Evolutionary conservation across 2,888 invertebrate genomes (phyloP), one percentile per base, ranked within the genome.

Genomic region (Smittia sp.): DNA sequence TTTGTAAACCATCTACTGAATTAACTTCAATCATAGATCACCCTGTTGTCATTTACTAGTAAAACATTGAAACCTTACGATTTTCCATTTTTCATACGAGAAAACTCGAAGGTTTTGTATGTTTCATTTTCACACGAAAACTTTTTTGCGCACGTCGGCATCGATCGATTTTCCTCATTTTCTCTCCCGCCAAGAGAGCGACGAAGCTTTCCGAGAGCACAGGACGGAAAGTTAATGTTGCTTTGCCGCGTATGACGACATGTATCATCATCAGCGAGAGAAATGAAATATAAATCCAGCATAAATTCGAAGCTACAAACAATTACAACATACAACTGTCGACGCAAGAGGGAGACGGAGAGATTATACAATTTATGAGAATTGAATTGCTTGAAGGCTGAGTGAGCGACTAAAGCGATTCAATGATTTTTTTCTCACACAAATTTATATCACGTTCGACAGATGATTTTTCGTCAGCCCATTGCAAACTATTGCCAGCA

Each of bases 61-160:
- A 32, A 32, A 3, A 6, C 32, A 32, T 9, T 6, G 32, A 32
- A n/a, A 32, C 32, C 32, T 32, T 32, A 32, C 32, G 32, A 32
- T 32, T 32, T 9, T 9, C 32, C 3, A 32, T 9, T 32, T 11
- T 11, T 46, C 15, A n/a, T 46, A 6, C 46, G n/a, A 3, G 15
- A 46, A 11, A 46, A n/a, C 13, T 46, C 11, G 46, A 46, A 46
- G 3, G 46, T 46, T 46, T 46, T n/a, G n/a, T n/a, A 46, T 46
- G 32, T 9, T 32, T 46, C 46, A 46, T 25, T 63, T 63, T 25
- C 27, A 24, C n/a, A 13, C 63, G n/a, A 22, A 63, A 27, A 62
- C 72, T 62, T 62, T 68, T 63, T 62, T 62, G 72, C 72, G 72
- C 72, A 72, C 72, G 70, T 62, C 70, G 52, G n/a, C 38, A 62